A percentile compares a stretch with the other conserved stretches of the same genome.
These are phyloP conservation scores for Trinectes maculatus DNA, from an alignment of 2,113 vertebrate species.

Conservation along the genomic window DNA sequence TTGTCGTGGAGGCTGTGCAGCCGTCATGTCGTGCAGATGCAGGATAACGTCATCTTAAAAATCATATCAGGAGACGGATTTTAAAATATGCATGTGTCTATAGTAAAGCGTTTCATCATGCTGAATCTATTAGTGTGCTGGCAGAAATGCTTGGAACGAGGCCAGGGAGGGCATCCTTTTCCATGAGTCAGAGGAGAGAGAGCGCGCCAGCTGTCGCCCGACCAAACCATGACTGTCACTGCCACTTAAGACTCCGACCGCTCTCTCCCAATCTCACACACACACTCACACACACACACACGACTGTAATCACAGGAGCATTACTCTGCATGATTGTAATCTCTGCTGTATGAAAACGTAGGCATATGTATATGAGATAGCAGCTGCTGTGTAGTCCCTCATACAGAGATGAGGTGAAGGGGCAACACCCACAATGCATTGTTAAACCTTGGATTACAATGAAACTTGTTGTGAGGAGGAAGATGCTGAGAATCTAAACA, in stretches of 20 bases:
- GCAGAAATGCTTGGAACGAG: neutral
- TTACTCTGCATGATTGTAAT: conserved; percentile 42
- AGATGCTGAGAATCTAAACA: neutral
- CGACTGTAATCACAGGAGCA: conserved; percentile 41
- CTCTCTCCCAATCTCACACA: conserved; percentile 31
- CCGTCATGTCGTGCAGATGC: neutral
- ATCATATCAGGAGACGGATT: neutral
- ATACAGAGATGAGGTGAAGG: neutral
- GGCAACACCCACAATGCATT: neutral
- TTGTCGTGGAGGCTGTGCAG: neutral
- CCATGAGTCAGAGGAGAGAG: conserved; percentile 19
- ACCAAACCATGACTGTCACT: conserved; percentile 10
- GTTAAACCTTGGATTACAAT: neutral
- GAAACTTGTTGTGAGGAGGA: neutral
- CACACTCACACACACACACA: conserved; percentile 18
- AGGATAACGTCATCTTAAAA: neutral
- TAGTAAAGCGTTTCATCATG: neutral
- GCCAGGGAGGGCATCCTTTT: conserved; percentile 8
- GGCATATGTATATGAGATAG: conserved; percentile 17
- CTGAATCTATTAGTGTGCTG: neutral
- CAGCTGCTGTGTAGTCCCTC: neutral
- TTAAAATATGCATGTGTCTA: neutral
- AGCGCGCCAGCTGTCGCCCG: conserved; percentile 13
- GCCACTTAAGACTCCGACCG: conserved; percentile 25
- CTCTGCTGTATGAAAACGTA: conserved; percentile 22